Evolutionary conservation across 2,113 vertebrate species (phyloP), one percentile per base, ranked within the genome.

Genomic region (Hippolais icterina): DNA sequence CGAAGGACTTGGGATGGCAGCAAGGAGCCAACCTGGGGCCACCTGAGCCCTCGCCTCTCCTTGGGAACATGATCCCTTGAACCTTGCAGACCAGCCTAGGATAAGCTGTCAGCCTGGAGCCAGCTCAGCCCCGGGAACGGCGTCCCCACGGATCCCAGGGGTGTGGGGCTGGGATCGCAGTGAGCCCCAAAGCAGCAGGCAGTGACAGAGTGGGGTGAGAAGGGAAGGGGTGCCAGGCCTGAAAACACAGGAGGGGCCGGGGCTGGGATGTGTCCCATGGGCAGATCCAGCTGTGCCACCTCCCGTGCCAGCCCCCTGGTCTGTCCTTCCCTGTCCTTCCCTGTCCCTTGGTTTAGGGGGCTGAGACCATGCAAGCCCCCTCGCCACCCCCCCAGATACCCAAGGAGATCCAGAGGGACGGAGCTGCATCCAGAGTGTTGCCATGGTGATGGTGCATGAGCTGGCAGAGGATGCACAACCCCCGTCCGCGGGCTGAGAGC

Each of bases 161-260:
- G 4, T 16, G 60, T 0, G 3, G 41, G 63, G 52, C 47, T 59
- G 44, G 29, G 22, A 15, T 5, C 8, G 2, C 44, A 15, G 1
- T 1, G 52, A 60, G 10, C 10, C 66, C 63, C 21, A 21, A 19
- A 8, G 1, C 14, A 56, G 68, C 12, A 3, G 20, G 33, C 5
- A 14, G 2, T 1, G 9, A 35, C 59, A 1, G 25, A 2, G 19
- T 46, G 3, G 23, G 21, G 46, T 2, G 14, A 63, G 23, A 35
- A 20, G 47, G 15, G 44, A 21, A 70, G 50, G 33, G 27, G 24
- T 23, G 44, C 61, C 23, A 10, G 41, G 5, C 42, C 44, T 24
- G 54, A 4, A 59, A 63, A 42, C 22, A 8, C 72, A 53, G 39
- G 20, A 31, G 33, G 61, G 33, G 13, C 50, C 41, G 6, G 61